Percentiles rank a stretch among this genome's conserved stretches.
Conservation (phyloP, 2,797 vertebrate species). For the Australoheros facetus region DNA sequence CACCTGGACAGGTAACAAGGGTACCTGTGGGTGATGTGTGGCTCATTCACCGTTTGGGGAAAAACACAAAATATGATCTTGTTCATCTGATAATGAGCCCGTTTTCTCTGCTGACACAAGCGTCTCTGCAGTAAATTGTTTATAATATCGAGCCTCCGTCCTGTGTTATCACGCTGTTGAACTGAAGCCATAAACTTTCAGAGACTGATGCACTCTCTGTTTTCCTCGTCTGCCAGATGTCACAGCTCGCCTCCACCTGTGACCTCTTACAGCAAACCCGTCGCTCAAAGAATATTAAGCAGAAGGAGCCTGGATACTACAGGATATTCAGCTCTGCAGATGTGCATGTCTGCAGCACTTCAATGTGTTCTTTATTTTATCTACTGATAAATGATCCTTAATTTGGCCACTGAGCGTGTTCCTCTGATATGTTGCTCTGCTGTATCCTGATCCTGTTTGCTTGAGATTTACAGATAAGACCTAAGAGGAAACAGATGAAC, state of each 20-base stretch:
- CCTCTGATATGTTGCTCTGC: neutral
- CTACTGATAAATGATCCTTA: neutral
- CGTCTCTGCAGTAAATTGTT: neutral
- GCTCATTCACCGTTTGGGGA: neutral
- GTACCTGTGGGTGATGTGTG: neutral
- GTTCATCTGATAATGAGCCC: neutral
- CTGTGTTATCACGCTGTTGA: conserved; percentile 2
- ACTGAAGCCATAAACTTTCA: conserved; percentile 2
- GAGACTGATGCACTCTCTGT: conserved; percentile 2
- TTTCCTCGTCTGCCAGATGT: conserved; percentile 27
- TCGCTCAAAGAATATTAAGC: neutral
- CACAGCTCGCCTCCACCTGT: conserved; percentile 24
- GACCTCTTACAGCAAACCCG: conserved; percentile 9
- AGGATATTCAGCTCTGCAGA: neutral
- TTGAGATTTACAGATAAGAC: conserved; percentile 22
- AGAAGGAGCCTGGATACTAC: neutral
- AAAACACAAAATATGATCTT: neutral
- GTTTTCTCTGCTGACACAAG: neutral
- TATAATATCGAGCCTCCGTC: conserved; percentile 1
- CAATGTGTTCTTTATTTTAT: neutral
- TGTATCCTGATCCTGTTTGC: conserved; percentile 26
- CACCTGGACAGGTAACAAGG: neutral
- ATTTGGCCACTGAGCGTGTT: neutral
- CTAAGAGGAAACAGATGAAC: conserved; percentile 31
- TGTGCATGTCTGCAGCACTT: neutral